phyloP scores from a whole-genome alignment of 2,113 vertebrate genomes.

The Xenopus borealis region DNA sequence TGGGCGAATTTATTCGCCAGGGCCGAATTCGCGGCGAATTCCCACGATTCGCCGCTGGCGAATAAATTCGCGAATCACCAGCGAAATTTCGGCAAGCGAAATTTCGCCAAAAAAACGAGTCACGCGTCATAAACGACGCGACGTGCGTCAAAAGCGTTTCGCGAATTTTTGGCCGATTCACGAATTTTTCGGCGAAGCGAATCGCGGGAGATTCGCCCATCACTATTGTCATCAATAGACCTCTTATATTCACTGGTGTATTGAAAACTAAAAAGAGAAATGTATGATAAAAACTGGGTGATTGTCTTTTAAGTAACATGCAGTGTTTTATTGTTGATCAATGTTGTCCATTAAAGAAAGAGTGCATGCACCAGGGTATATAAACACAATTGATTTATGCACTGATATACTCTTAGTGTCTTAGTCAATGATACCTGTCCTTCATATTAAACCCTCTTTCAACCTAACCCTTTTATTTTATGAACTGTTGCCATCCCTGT shows the following conservation, averaged over 20 bases:
- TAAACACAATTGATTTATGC: not conserved
- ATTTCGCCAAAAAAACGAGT: no score
- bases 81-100: no score
- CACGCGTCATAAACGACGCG: no score
- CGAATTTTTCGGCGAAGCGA: no score
- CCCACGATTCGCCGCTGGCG: no score
- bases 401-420: not conserved
- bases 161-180: no score
- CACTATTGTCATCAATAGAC: no score
- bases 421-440: not conserved
- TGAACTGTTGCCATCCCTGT: not conserved
- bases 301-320: not conserved
- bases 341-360: not conserved
- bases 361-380: not conserved
- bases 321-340: constrained; percentile 1
- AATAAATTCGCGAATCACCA: no score
- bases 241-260: not conserved
- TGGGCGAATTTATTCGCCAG: no score
- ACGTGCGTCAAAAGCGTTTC: no score
- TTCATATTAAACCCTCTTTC: not conserved
- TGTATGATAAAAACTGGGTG: not conserved
- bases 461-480: not conserved
- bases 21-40: no score
- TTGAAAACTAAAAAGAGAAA: not conserved
- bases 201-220: no score